phyloP scores from a whole-genome alignment of 1,140 invertebrate species.

The Sycobia sp. region DNA sequence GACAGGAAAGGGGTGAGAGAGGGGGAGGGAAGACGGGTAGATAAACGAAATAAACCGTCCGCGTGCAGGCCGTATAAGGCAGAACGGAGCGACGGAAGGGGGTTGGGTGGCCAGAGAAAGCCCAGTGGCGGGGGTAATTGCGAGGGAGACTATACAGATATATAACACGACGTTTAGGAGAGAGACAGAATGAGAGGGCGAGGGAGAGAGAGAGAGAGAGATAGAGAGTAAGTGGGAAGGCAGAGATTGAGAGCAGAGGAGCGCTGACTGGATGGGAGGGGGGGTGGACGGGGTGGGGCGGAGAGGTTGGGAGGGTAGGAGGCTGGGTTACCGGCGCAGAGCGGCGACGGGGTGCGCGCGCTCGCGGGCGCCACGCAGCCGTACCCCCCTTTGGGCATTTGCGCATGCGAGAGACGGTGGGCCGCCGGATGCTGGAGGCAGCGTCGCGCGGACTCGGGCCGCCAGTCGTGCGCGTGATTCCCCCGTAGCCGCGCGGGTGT shows the following conservation, averaged over 20 bases:
- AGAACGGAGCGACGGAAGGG: constrained; percentile 36
- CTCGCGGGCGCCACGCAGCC: constrained; percentile 48
- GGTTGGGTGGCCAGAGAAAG: background rate
- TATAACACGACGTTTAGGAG: constrained; percentile 3
- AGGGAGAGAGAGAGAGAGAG: too few species aligned
- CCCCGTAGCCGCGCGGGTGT: constrained; percentile 42
- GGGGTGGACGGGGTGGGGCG: background rate
- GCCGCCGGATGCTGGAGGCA: constrained; percentile 44
- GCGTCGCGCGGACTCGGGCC: constrained; percentile 47
- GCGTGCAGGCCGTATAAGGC: too few species aligned
- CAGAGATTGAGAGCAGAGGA: background rate
- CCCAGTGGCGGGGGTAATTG: constrained; percentile 39
- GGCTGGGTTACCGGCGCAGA: constrained; percentile 15
- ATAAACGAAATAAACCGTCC: too few species aligned
- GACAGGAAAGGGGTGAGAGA: too few species aligned
- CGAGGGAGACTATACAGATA: constrained; percentile 7
- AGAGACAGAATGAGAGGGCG: background rate
- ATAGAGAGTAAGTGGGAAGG: too few species aligned
- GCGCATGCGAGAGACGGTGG: too few species aligned
- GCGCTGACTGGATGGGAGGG: too few species aligned
- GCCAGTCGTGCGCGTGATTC: constrained; percentile 55
- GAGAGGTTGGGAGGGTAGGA: background rate
- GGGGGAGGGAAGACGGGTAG: too few species aligned
- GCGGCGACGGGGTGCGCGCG: constrained; percentile 32
- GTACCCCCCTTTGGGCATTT: too few species aligned